Percentiles rank a stretch among this genome's conserved stretches.
These are phyloP conservation scores for Sebastes trivittatus DNA, from an alignment of 2,797 vertebrate species.

Conservation along the genomic window DNA sequence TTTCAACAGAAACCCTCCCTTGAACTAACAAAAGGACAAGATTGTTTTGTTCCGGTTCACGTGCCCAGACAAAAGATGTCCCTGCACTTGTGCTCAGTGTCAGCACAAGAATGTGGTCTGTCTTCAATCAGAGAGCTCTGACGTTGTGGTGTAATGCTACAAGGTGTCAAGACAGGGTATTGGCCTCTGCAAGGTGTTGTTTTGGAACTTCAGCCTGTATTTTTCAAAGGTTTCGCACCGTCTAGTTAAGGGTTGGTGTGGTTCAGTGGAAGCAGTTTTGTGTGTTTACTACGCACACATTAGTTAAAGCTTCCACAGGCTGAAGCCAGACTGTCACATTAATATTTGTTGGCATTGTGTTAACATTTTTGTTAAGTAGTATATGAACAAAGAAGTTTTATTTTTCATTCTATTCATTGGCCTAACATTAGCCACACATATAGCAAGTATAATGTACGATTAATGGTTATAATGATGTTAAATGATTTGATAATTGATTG, in stretches of 20 bases:
- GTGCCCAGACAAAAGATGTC: not conserved
- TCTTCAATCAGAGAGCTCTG: conserved; percentile 19
- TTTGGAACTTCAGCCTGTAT: conserved; percentile 24
- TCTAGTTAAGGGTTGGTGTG: not conserved
- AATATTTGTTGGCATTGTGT: not conserved
- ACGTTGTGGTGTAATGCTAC: not conserved
- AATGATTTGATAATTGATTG: not conserved
- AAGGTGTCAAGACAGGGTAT: not conserved
- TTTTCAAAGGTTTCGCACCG: not conserved
- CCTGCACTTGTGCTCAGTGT: conserved; percentile 2
- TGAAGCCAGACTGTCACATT: not conserved
- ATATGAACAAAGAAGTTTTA: not conserved
- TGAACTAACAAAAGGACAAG: conserved; percentile 7
- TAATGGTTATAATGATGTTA: not conserved
- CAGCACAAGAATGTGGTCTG: conserved; percentile 40
- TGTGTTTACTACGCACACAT: conserved; percentile 1
- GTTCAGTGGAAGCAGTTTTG: not conserved
- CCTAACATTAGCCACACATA: not conserved
- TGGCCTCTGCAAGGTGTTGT: not conserved
- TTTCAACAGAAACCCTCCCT: conserved; percentile 29
- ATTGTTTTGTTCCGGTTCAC: conserved; percentile 15
- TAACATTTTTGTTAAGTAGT: not conserved
- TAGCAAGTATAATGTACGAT: not conserved
- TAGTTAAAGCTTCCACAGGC: not conserved
- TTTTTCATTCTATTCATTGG: not conserved